Evolutionary conservation across 2,888 invertebrate species (phyloP).

Genomic region (Amphipoea lucens): DNA sequence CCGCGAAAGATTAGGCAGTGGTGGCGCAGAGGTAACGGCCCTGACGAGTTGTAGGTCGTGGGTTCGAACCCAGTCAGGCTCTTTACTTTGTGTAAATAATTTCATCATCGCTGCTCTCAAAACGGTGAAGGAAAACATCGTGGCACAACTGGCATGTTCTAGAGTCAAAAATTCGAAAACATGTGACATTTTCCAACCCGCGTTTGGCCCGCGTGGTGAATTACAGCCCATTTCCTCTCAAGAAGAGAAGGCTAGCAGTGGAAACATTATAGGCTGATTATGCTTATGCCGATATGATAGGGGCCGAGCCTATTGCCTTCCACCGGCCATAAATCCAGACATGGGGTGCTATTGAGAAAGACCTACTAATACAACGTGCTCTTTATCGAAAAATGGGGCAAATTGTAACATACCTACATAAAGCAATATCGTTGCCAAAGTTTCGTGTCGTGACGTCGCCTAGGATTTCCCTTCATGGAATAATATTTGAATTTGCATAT

Average conservation of each 20-base stretch:
- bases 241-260: neutral
- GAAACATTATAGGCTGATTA: neutral
- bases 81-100: neutral
- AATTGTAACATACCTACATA: neutral
- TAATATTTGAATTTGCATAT: conserved; percentile 1
- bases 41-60: neutral
- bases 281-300: neutral
- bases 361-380: neutral
- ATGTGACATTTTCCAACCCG: neutral
- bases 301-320: neutral
- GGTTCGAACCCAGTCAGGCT: neutral
- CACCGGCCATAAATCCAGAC: neutral
- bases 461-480: neutral
- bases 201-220: neutral
- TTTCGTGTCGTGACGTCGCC: neutral
- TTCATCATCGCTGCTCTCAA: neutral
- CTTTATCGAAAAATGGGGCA: neutral
- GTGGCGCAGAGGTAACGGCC: neutral
- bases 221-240: neutral
- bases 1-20: neutral
- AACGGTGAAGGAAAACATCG: neutral
- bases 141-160: too few species aligned
- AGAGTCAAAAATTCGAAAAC: too few species aligned
- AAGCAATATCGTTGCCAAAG: neutral
- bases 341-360: neutral